Conservation (phyloP, 1,140 invertebrate species). For the Cherax quadricarinatus region DNA sequence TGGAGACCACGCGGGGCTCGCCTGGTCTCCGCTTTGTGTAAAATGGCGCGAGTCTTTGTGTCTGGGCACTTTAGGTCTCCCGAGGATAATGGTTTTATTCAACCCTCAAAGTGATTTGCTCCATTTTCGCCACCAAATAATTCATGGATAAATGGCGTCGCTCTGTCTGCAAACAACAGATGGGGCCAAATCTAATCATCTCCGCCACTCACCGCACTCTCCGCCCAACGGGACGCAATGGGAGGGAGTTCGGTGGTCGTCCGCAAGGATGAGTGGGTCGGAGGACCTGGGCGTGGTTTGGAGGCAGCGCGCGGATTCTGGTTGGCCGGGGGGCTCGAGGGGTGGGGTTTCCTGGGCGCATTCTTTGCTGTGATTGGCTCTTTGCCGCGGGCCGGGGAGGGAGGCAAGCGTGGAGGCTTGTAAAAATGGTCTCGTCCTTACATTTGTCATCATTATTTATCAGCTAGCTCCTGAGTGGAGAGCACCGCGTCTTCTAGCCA, state of each 20-base stretch:
- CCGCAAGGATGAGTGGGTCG: background rate
- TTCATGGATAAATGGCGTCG: constrained; percentile 73
- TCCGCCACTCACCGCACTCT: constrained; percentile 38
- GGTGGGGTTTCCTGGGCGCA: background rate
- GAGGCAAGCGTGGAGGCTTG: background rate
- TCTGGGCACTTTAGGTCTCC: background rate
- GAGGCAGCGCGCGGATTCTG: background rate
- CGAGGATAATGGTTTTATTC: constrained; percentile 73
- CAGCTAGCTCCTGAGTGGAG: constrained; percentile 32
- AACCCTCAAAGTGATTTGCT: constrained; percentile 72
- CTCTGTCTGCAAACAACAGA: constrained; percentile 72
- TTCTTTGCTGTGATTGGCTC: background rate
- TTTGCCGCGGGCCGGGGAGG: background rate
- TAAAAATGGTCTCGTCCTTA: constrained; percentile 61
- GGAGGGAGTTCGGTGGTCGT: background rate
- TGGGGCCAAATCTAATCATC: constrained; percentile 71
- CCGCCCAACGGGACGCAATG: background rate
- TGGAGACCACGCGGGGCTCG: background rate
- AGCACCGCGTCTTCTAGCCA: background rate
- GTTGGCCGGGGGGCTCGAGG: background rate
- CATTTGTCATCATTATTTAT: constrained; percentile 70
- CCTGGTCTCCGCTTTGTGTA: background rate
- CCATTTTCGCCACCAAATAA: constrained; percentile 73
- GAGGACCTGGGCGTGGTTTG: background rate
- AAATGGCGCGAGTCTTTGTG: background rate